phyloP scores from a whole-genome alignment of 2,888 invertebrate genomes.

The Steinernema hermaphroditum region DNA sequence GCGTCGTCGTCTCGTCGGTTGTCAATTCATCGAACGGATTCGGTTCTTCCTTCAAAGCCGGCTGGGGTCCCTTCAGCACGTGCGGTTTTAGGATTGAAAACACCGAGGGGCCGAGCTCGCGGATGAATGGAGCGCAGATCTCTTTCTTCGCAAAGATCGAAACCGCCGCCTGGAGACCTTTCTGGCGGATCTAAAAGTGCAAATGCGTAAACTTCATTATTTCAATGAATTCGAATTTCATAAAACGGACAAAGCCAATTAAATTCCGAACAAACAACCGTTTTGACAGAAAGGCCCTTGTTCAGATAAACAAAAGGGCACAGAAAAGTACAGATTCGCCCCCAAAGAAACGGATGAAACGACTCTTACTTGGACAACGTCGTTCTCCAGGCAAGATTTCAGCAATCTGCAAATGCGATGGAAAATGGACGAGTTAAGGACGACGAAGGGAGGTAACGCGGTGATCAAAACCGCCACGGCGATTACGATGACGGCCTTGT shows the following conservation, averaged over 20 bases:
- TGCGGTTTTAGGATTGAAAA: constrained; percentile 69
- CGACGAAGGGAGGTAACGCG: constrained; percentile 76
- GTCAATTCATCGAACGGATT: constrained; percentile 24
- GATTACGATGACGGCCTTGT: constrained; percentile 83
- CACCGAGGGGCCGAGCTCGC: constrained; percentile 79
- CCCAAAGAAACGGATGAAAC: too few relatives aligned
- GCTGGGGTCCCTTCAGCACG: constrained; percentile 33
- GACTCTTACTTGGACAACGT: not conserved
- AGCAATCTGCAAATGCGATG: constrained; percentile 73
- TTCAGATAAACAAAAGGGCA: too few relatives aligned
- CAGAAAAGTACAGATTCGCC: too few relatives aligned
- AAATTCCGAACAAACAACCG: too few relatives aligned
- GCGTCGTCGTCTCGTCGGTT: not conserved
- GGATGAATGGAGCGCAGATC: constrained; percentile 80
- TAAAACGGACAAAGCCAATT: too few relatives aligned
- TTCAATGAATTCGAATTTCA: too few relatives aligned
- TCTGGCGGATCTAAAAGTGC: constrained; percentile 74
- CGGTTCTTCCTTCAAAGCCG: not conserved
- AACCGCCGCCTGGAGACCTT: constrained; percentile 79
- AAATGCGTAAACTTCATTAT: too few relatives aligned
- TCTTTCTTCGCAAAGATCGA: constrained; percentile 79
- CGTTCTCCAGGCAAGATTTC: constrained; percentile 36
- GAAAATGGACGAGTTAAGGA: constrained; percentile 80
- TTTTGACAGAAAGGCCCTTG: too few relatives aligned
- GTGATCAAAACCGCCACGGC: constrained; percentile 86